Percentiles rank a stretch among this genome's conserved stretches.
Conservation (phyloP, 2,113 vertebrate species). For the Nothoprocta pentlandii region DNA sequence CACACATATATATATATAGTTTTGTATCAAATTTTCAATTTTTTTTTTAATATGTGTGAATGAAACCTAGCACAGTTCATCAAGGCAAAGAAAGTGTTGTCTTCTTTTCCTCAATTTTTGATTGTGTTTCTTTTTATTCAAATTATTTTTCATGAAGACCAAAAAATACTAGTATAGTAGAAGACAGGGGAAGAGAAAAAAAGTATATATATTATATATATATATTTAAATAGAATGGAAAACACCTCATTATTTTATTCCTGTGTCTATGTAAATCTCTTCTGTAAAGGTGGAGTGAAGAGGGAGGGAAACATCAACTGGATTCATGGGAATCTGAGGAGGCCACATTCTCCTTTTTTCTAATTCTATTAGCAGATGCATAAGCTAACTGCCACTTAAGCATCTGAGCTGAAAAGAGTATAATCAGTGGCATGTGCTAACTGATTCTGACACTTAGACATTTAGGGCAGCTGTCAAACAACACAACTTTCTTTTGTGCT, state of each 20-base stretch:
- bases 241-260: no score
- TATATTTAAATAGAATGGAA: no score
- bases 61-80: not conserved
- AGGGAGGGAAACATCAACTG: not conserved
- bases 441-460: constrained; percentile 49
- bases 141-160: not conserved
- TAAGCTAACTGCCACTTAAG: not conserved
- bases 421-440: constrained; percentile 69
- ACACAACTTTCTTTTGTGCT: constrained; percentile 46
- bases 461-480: constrained; percentile 71
- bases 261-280: not conserved
- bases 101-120: not conserved
- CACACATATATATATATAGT: not conserved
- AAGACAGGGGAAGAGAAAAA: not conserved
- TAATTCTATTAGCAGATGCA: not conserved
- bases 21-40: not conserved
- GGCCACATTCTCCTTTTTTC: not conserved
- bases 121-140: not conserved
- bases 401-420: constrained; percentile 46
- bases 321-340: not conserved
- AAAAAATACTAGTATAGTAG: not conserved
- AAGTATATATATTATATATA: no score
- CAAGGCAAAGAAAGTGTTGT: not conserved
- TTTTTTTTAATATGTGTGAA: not conserved
- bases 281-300: not conserved